Evolutionary conservation across 2,888 invertebrate genomes (phyloP), one percentile per base, ranked within the genome.

Genomic region (Amblyjoppa fuscipennis): DNA sequence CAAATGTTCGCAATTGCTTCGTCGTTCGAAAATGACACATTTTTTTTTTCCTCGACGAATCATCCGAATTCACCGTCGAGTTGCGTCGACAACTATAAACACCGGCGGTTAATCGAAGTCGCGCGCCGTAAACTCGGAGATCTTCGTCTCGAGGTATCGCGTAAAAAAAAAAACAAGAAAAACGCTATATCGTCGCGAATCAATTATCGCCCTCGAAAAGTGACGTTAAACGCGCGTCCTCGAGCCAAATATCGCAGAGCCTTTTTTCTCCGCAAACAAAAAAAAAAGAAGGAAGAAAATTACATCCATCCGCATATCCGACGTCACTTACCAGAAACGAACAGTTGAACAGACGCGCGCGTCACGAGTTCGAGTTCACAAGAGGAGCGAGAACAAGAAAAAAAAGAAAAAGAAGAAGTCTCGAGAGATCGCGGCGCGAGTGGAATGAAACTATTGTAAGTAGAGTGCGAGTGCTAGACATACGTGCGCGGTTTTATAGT

Each of bases 371-470:
- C 20, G n/a, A 28, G 31, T 70, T 61, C 13, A 16, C 51, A 45
- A 49, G 56, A 49, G 49, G 38, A 16, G 13, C 34, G 45, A 25
- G 11, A 49, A 78, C 34, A 76, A 68, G 51, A n/a, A 71, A 64
- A 78, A 16, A 45, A 5, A 59, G 66, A 64, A 45, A 45, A 70
- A 69, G 20, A n/a, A 59, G 59, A 13, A 25, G 71, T 82, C 76
- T 75, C 80, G 59, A 25, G 85, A 81, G 87, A 81, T 84, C 64
- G 88, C 25, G 59, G 3, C 59, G 25, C 25, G 59, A 6, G 11
- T 20, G 28, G 20, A 11, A 28, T 25, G 59, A 59, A 25, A 59
- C 59, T 20, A 25, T 20, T 25, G 25, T 59, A 25, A 59, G 59
- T 59, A 59, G 59, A 59, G 28, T 59, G 28, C 59, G 59, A 59